phyloP scores from a whole-genome alignment of 2,113 vertebrate species.

The Cepphus grylle region DNA sequence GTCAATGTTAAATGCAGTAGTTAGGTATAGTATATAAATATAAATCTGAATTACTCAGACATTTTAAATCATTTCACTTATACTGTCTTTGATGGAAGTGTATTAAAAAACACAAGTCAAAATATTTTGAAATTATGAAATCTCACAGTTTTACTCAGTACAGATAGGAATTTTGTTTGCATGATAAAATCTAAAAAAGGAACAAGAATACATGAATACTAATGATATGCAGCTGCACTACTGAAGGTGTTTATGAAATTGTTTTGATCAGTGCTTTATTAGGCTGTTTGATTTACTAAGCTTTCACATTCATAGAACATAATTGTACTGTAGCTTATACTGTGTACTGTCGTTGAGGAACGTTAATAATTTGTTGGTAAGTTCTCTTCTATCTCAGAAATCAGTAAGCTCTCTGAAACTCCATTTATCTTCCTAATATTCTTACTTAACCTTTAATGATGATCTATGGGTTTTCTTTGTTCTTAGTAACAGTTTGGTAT shows the following conservation, averaged over 20 bases:
- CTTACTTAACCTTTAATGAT: neutral
- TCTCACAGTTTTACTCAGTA: neutral
- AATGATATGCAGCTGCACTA: neutral
- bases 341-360: neutral
- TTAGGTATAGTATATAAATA: neutral
- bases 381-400: neutral
- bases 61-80: neutral
- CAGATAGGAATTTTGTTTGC: neutral
- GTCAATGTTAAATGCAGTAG: neutral
- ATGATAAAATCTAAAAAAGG: neutral
- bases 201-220: neutral
- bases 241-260: neutral
- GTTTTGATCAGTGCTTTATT: neutral
- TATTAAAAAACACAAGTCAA: neutral
- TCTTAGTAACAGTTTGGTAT: neutral
- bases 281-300: neutral
- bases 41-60: neutral
- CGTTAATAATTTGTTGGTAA: neutral
- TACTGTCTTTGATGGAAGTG: neutral
- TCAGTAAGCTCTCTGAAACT: neutral
- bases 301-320: neutral
- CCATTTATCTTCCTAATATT: neutral
- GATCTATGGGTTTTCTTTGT: neutral
- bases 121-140: conserved; percentile 25
- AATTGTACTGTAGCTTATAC: neutral